phyloP scores from a whole-genome alignment of 2,888 invertebrate genomes.

The Oscheius sp. region DNA sequence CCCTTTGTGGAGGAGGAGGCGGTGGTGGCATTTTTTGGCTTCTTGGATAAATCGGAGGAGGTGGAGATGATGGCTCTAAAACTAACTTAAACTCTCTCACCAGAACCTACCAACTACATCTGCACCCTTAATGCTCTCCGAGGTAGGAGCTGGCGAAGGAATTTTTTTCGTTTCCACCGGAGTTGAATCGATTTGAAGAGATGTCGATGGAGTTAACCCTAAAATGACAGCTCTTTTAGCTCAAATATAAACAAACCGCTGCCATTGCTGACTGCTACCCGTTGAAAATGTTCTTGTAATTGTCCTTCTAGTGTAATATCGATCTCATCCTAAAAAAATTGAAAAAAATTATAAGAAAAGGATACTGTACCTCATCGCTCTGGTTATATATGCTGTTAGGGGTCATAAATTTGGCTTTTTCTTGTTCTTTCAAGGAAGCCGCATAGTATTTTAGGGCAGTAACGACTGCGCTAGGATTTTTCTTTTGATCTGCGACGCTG shows the following conservation, averaged over 20 bases:
- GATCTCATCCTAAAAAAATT: constrained; percentile 34
- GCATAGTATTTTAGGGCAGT: constrained; percentile 90
- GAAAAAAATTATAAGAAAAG: neutral
- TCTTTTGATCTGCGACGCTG: constrained; percentile 76
- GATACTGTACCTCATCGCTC: constrained; percentile 39
- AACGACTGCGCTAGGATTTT: constrained; percentile 81
- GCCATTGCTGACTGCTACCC: constrained; percentile 34
- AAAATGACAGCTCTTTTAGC: neutral
- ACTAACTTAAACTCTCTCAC: too few species aligned
- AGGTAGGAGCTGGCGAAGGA: constrained; percentile 42
- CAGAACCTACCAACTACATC: neutral
- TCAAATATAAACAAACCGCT: neutral
- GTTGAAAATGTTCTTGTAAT: constrained; percentile 52
- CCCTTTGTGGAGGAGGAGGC: constrained; percentile 38
- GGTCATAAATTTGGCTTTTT: constrained; percentile 65
- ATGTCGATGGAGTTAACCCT: constrained; percentile 34
- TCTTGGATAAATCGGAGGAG: constrained; percentile 35
- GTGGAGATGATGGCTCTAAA: neutral
- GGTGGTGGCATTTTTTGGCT: constrained; percentile 23
- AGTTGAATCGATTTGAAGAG: constrained; percentile 11
- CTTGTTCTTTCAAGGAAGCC: constrained; percentile 60
- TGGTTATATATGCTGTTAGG: constrained; percentile 56
- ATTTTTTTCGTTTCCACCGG: constrained; percentile 14
- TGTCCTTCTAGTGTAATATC: constrained; percentile 56
- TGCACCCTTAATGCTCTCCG: neutral